phyloP scores from a whole-genome alignment of 1,140 invertebrate genomes.

The Ips nitidus region DNA sequence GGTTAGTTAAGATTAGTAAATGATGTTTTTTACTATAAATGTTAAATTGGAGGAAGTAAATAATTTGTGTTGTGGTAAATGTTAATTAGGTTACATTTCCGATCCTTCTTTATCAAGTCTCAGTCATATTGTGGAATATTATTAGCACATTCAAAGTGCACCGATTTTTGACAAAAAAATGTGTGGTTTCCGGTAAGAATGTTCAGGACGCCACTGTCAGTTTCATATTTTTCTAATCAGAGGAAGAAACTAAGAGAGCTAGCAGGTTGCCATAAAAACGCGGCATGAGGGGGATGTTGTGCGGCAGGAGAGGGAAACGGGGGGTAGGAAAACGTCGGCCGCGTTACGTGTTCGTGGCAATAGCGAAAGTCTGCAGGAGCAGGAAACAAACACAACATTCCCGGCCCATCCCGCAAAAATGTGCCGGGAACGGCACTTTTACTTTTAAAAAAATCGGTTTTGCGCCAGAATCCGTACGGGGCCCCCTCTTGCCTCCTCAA shows the following conservation, averaged over 20 bases:
- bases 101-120: too few relatives aligned
- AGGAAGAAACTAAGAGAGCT: slow-evolving; percentile 27
- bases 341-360: background rate
- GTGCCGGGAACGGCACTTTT: slow-evolving; percentile 27
- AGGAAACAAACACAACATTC: slow-evolving; percentile 17
- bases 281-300: background rate
- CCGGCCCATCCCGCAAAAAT: slow-evolving; percentile 19
- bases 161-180: too few relatives aligned
- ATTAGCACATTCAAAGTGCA: too few relatives aligned
- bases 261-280: slow-evolving; percentile 33
- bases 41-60: too few relatives aligned
- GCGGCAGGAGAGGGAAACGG: too few relatives aligned
- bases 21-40: too few relatives aligned
- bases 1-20: too few relatives aligned
- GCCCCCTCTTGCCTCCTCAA: background rate
- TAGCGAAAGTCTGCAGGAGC: slow-evolving; percentile 22
- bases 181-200: too few relatives aligned
- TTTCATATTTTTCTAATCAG: slow-evolving; percentile 36
- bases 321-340: background rate
- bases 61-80: too few relatives aligned
- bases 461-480: background rate
- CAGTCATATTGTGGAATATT: too few relatives aligned
- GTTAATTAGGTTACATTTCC: too few relatives aligned
- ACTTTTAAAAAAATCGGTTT: slow-evolving; percentile 31
- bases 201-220: slow-evolving; percentile 15